phyloP scores from a whole-genome alignment of 1,140 invertebrate species.

The Lasioglossum baleicum region DNA sequence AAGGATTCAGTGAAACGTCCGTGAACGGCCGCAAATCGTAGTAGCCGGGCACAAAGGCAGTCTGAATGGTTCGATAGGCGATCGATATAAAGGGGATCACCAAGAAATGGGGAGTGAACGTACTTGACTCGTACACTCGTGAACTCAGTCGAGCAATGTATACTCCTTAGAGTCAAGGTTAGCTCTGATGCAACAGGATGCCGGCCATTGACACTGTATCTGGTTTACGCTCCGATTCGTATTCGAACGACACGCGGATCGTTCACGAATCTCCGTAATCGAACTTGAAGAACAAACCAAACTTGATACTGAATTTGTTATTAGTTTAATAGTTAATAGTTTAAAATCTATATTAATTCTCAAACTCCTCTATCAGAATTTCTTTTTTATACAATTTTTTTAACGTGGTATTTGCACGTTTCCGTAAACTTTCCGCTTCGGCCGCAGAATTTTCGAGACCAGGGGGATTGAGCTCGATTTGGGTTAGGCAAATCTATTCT shows the following conservation, averaged over 20 bases:
- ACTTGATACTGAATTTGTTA: no score
- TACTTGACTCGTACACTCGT: conserved; percentile 66
- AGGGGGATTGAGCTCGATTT: not conserved
- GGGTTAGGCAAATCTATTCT: conserved; percentile 4
- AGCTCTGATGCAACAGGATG: conserved; percentile 77
- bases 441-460: no score
- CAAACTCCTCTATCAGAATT: no score
- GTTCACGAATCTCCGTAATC: not conserved
- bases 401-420: no score
- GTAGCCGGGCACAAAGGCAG: not conserved
- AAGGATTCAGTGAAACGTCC: no score
- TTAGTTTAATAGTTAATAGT: no score
- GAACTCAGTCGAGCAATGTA: conserved; percentile 56
- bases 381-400: no score
- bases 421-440: no score
- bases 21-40: no score
- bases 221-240: conserved; percentile 30
- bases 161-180: conserved; percentile 76
- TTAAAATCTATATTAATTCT: no score
- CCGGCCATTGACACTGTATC: conserved; percentile 69
- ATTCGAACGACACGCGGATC: not conserved
- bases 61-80: conserved; percentile 34
- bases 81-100: conserved; percentile 40
- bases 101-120: conserved; percentile 62
- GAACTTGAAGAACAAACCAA: no score